These are phyloP conservation scores for Malurus cyaneus DNA, from an alignment of 2,113 vertebrate species.

Conservation along the genomic window DNA sequence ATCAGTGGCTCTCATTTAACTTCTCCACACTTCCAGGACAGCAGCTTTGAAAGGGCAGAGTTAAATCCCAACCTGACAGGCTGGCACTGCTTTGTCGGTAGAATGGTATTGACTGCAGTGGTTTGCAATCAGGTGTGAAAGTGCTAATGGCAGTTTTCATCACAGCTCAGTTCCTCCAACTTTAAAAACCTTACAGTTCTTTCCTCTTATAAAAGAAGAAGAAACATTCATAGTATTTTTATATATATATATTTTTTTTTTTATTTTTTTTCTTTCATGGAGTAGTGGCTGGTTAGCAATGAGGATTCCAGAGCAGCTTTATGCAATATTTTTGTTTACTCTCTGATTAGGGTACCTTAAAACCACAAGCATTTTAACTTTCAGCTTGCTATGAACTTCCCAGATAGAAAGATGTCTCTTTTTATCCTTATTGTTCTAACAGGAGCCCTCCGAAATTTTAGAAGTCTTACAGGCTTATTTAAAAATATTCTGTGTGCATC, in stretches of 20 bases:
- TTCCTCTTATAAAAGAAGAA: background rate
- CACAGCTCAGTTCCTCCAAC: background rate
- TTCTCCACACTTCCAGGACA: background rate
- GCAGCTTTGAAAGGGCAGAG: background rate
- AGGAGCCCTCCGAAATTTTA: background rate
- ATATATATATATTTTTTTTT: too few species aligned
- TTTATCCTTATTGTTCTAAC: background rate
- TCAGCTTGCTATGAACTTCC: background rate
- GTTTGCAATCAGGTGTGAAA: slow-evolving; percentile 31
- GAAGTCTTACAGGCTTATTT: background rate
- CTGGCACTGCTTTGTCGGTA: background rate
- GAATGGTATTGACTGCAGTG: background rate
- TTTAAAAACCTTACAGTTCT: background rate
- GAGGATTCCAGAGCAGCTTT: background rate
- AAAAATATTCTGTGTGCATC: background rate
- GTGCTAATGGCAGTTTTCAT: slow-evolving; percentile 21
- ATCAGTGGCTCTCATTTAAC: background rate
- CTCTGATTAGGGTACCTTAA: background rate
- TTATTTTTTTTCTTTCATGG: background rate
- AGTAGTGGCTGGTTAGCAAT: background rate
- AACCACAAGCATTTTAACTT: background rate
- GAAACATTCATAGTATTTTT: background rate
- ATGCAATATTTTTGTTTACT: background rate
- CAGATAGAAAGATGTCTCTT: background rate
- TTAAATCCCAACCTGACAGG: slow-evolving; percentile 7